Conservation (phyloP, 2,888 invertebrate genomes). For the Coleophora deauratella region DNA sequence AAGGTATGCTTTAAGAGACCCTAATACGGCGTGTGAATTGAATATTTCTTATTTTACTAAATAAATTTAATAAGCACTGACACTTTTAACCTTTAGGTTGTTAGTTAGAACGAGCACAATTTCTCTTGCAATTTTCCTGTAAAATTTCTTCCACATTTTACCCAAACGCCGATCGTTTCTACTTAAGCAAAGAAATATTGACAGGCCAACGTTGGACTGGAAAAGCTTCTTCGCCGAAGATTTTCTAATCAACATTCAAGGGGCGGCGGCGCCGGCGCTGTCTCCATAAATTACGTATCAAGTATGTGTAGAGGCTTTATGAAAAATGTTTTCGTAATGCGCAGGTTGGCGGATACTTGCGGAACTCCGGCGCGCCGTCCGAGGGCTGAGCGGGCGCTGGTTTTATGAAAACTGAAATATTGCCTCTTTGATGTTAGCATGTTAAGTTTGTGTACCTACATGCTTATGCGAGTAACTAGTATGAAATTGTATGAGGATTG, state of each 20-base stretch:
- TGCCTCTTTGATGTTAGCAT: conserved; percentile 39
- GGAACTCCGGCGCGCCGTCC: conserved; percentile 23
- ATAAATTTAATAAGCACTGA: too few species aligned
- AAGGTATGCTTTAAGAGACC: too few species aligned
- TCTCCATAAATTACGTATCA: conserved; percentile 70
- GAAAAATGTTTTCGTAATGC: conserved; percentile 61
- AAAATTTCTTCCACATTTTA: not conserved
- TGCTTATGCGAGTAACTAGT: too few species aligned
- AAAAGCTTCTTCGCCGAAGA: conserved; percentile 32
- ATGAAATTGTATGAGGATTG: too few species aligned
- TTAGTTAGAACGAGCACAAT: too few species aligned
- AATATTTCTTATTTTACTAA: too few species aligned
- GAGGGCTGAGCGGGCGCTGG: conserved; percentile 24
- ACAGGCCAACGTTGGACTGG: conserved; percentile 25
- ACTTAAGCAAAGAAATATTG: not conserved
- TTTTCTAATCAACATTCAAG: conserved; percentile 67
- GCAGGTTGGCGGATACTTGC: conserved; percentile 35
- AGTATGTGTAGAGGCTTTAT: conserved; percentile 62
- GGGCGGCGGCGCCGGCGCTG: conserved; percentile 44
- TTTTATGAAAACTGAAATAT: conserved; percentile 47
- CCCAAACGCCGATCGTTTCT: not conserved
- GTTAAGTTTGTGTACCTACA: conserved; percentile 24
- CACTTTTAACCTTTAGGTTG: too few species aligned
- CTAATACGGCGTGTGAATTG: too few species aligned
- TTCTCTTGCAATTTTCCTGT: not conserved